These are phyloP conservation scores for Erebia palarica DNA, from an alignment of 2,888 invertebrate species.

Conservation along the genomic window DNA sequence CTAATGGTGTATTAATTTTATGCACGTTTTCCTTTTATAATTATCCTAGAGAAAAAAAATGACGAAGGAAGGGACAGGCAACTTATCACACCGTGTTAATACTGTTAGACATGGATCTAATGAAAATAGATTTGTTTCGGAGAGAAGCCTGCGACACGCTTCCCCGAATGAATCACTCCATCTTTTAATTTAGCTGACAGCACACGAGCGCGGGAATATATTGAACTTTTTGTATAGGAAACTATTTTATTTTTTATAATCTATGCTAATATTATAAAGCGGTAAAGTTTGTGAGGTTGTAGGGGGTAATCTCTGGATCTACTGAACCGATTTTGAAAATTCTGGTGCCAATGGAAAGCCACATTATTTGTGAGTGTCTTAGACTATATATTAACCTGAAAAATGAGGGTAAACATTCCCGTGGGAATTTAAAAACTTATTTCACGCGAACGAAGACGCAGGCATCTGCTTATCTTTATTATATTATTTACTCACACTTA, in stretches of 20 bases:
- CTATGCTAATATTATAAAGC: neutral
- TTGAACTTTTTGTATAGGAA: neutral
- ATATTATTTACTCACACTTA: too few species aligned
- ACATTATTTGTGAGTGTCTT: too few species aligned
- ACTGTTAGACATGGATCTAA: constrained; percentile 17
- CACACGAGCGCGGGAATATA: neutral
- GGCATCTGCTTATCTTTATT: too few species aligned
- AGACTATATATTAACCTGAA: too few species aligned
- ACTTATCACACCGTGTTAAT: constrained; percentile 5
- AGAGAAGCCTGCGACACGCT: constrained; percentile 17
- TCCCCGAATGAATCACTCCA: constrained; percentile 19
- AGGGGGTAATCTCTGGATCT: too few species aligned
- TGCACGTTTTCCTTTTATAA: neutral
- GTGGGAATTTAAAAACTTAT: too few species aligned
- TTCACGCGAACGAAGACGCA: too few species aligned
- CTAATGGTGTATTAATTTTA: neutral
- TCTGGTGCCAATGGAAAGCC: too few species aligned
- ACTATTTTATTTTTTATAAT: too few species aligned
- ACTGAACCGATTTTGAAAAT: too few species aligned
- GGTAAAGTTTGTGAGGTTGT: too few species aligned
- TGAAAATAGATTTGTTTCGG: constrained; percentile 27
- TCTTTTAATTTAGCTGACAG: constrained; percentile 23
- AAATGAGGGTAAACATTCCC: too few species aligned
- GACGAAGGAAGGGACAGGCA: neutral
- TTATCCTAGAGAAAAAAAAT: neutral